Evolutionary conservation across 2,888 invertebrate genomes (phyloP).

Genomic region (Drosophila siamana): DNA sequence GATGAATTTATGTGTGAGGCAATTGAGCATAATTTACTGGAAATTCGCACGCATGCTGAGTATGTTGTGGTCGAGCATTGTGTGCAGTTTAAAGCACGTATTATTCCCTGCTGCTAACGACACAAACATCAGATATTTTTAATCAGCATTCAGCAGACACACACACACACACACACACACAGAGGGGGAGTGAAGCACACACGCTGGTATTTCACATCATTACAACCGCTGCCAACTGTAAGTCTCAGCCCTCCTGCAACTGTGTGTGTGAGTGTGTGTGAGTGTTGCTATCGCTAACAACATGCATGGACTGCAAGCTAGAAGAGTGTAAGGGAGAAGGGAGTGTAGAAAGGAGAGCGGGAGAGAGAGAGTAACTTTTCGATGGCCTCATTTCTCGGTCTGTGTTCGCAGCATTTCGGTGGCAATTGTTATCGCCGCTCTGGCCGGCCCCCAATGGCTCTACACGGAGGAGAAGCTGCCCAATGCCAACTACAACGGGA

Average conservation of each 20-base stretch:
- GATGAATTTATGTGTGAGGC: no score
- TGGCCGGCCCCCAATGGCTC: constrained; percentile 90
- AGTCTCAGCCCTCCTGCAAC: not conserved
- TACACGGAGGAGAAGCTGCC: constrained; percentile 94
- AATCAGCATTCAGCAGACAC: constrained; percentile 33
- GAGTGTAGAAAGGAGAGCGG: not conserved
- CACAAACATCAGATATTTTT: constrained; percentile 34
- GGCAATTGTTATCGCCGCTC: constrained; percentile 85
- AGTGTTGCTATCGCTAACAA: not conserved
- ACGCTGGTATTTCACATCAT: constrained; percentile 11
- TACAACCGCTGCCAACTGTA: constrained; percentile 4
- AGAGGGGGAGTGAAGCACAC: constrained; percentile 2
- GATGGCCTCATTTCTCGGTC: not conserved
- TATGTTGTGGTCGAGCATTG: constrained; percentile 8
- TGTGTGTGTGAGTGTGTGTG: constrained; percentile 6
- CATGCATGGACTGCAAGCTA: constrained; percentile 32
- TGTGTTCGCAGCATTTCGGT: constrained; percentile 83
- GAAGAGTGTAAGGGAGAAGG: not conserved
- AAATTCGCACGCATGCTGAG: no score
- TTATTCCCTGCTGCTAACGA: constrained; percentile 19
- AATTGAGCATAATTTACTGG: no score
- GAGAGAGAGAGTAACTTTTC: not conserved
- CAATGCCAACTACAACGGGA: constrained; percentile 91
- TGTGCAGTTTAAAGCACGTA: not conserved
- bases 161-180: constrained; percentile 5